Evolutionary conservation across 2,888 invertebrate genomes (phyloP).

Genomic region (Drosophila flavopinicola): DNA sequence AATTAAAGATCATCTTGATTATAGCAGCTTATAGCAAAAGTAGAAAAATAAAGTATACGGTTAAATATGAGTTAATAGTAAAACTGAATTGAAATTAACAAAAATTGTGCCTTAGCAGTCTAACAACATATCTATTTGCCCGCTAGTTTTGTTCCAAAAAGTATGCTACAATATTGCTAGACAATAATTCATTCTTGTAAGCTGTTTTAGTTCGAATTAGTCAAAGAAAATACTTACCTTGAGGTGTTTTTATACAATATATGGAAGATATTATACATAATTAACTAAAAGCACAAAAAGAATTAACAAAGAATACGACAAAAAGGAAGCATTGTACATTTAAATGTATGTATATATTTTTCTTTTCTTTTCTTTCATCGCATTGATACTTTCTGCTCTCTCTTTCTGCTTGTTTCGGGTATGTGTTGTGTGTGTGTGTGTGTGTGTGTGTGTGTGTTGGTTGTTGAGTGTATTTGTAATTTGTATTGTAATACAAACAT

Average conservation of each 20-base stretch:
- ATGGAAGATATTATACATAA: not conserved
- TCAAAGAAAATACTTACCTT: conserved; percentile 29
- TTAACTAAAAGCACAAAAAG: conserved; percentile 25
- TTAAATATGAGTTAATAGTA: too few species aligned
- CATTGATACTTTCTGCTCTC: conserved; percentile 52
- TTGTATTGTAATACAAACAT: conserved; percentile 43
- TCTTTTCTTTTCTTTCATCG: conserved; percentile 40
- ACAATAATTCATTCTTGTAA: too few species aligned
- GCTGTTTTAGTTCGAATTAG: too few species aligned
- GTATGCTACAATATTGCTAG: conserved; percentile 18
- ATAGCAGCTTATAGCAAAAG: too few species aligned
- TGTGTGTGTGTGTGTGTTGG: conserved; percentile 16
- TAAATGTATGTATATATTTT: conserved; percentile 70
- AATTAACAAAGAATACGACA: conserved; percentile 57
- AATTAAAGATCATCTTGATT: too few species aligned
- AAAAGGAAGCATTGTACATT: conserved; percentile 76
- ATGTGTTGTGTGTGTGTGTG: conserved; percentile 26
- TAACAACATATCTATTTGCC: not conserved
- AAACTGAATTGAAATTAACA: not conserved
- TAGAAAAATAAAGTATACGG: too few species aligned
- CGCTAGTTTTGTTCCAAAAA: conserved; percentile 3
- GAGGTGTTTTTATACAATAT: not conserved
- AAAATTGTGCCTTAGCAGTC: too few species aligned
- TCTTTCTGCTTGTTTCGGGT: conserved; percentile 48
- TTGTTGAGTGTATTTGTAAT: conserved; percentile 32